These are phyloP conservation scores for Vanessa cardui DNA, from an alignment of 2,888 invertebrate species.

Conservation along the genomic window DNA sequence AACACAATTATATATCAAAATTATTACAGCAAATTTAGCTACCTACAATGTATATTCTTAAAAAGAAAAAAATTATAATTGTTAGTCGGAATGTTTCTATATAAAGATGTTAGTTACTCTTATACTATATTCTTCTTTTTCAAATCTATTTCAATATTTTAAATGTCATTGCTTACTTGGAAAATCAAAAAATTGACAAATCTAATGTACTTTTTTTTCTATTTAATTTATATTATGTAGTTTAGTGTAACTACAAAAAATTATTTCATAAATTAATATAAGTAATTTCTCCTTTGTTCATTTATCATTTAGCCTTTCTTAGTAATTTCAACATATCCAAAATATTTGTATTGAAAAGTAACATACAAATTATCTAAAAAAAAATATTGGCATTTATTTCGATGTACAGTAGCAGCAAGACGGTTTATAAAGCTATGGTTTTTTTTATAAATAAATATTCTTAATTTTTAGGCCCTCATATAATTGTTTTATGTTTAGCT, in stretches of 20 bases:
- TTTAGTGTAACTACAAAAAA: not conserved
- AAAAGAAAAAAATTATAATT: constrained; percentile 42
- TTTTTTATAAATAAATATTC: constrained; percentile 32
- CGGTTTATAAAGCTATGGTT: constrained; percentile 51
- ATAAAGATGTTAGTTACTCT: constrained; percentile 33
- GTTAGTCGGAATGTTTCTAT: constrained; percentile 48
- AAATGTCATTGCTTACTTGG: not conserved
- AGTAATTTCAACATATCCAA: not conserved
- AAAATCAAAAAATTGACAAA: not conserved
- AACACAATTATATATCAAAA: constrained; percentile 58
- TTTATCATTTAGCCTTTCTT: not conserved
- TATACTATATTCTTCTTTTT: constrained; percentile 23
- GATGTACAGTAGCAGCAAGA: constrained; percentile 57
- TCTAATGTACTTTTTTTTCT: too few species aligned
- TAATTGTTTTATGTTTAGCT: constrained; percentile 33
- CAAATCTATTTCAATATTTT: not conserved
- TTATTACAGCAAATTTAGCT: constrained; percentile 70
- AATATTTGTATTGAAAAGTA: constrained; percentile 23
- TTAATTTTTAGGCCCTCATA: constrained; percentile 45
- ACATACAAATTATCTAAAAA: constrained; percentile 46
- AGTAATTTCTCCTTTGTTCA: not conserved
- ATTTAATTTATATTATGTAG: not conserved
- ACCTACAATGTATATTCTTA: constrained; percentile 62
- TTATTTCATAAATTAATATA: not conserved
- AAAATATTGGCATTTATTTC: constrained; percentile 56